These are phyloP conservation scores for Drosophila pullipes DNA, from an alignment of 2,888 invertebrate species.

Conservation along the genomic window DNA sequence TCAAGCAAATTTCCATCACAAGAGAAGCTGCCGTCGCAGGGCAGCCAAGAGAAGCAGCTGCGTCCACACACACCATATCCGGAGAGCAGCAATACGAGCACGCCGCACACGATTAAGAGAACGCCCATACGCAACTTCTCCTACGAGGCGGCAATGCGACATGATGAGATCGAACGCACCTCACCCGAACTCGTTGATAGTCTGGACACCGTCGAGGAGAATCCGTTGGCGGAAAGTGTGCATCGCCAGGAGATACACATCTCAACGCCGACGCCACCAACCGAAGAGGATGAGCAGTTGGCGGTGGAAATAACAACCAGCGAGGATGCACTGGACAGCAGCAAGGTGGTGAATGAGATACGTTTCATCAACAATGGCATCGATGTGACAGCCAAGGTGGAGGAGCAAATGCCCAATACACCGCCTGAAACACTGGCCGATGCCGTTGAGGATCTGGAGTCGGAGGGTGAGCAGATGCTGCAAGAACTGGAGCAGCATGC, in stretches of 20 bases:
- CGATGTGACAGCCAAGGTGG: conserved; percentile 84
- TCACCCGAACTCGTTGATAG: conserved; percentile 79
- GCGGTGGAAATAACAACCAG: conserved; percentile 83
- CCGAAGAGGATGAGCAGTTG: conserved; percentile 83
- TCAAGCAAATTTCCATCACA: conserved; percentile 69
- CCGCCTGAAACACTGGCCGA: conserved; percentile 43
- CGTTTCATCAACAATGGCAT: conserved; percentile 85
- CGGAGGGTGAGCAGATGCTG: conserved; percentile 53
- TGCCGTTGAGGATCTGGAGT: conserved; percentile 60
- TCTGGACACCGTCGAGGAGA: conserved; percentile 73
- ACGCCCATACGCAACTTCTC: conserved; percentile 79
- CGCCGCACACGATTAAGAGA: conserved; percentile 72
- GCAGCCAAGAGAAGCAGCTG: conserved; percentile 66
- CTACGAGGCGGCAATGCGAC: conserved; percentile 78
- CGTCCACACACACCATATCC: conserved; percentile 84
- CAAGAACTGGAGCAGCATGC: conserved; percentile 56
- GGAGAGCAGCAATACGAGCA: conserved; percentile 72
- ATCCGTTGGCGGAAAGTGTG: conserved; percentile 33
- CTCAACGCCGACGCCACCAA: conserved; percentile 73
- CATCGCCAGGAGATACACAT: conserved; percentile 48
- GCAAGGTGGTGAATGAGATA: conserved; percentile 83
- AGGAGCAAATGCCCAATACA: conserved; percentile 69
- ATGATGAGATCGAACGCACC: conserved; percentile 77
- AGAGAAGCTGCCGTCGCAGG: conserved; percentile 39
- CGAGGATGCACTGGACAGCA: conserved; percentile 78